Base-by-base conservation (phyloP, 2,113 vertebrate genomes). In the Petromus typicus region DNA sequence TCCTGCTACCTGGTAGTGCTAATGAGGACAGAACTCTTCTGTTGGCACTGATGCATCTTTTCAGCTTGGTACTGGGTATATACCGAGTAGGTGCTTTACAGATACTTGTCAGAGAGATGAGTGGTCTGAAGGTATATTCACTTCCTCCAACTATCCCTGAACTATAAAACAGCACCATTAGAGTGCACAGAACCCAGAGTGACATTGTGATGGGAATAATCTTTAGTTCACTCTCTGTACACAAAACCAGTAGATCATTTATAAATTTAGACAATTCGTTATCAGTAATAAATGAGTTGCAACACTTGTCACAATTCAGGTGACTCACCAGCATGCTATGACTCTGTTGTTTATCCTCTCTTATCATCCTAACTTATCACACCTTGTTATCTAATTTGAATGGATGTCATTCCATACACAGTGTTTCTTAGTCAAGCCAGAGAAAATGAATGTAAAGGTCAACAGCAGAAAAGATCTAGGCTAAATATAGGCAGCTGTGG, bases 311-410 rank as follows among this genome's bases (percentile, higher is more conserved):
- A 27, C 2, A 1, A 48, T 3, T 40, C 45, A 81, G 51, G 67
- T 91, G 89, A 96, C 69, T 94, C 90, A 79, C 27, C 2, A 22
- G 30, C 48, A 4, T 27, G 40, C 56, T 78, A 17, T 89, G 79
- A 67, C 48, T 34, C 25, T 17, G 64, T 13, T 30, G 37, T 16
- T 7, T 27, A 80, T 59, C 22, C 23, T 83, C 75, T 8, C 18
- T 82, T 51, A 1, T 3, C 56, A 63, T 43, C 43, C 63, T 18
- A 30, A 57, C 5, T 86, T 45, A 57, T 32, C 20, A 51, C 4
- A 43, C 63, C 20, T 82, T 1, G n/a, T 23, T 9, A 54, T 66
- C 34, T 66, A 76, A 91, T 91, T 80, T 64, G 86, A 80, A 34
- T 71, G 80, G 69, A 76, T 82, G n/a, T 93, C 75, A 56, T 43